Evolutionary conservation across 2,113 vertebrate species (phyloP), one percentile per base, ranked within the genome.

Genomic region (Pollimyrus isidori): DNA sequence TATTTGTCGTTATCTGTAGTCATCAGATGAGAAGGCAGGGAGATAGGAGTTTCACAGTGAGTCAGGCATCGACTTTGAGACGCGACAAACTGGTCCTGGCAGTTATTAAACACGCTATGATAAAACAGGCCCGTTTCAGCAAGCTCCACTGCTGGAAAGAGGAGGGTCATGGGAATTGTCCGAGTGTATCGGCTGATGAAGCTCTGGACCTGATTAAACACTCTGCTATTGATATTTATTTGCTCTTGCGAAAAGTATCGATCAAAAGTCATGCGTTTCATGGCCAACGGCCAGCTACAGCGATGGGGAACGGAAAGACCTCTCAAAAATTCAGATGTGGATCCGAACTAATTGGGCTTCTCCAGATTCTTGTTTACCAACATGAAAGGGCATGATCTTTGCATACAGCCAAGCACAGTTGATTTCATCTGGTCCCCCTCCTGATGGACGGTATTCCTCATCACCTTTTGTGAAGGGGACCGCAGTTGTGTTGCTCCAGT

Each of bases 161-260:
- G 13, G 13, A 35, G 65, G 26, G 13, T 73, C 1, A 80, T 42
- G 35, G 5, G 73, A 80, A 5, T 80, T 6, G 1, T 80, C 73
- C 10, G 73, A 80, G 35, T 17, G 73, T 80, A 42, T 80, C 17
- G 13, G 73, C 6, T 19, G 30, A 80, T 39, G 73, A 80, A 42
- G 73, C 35, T 17, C 73, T 2, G 35, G 73, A 17, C 17, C 15
- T 42, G 73, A 80, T 80, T 80, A 80, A 80, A 80, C 17, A 80
- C 73, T 80, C 73, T 80, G 35, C 73, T 80, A 80, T 80, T 80
- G 73, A 80, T 80, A 80, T 80, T 35, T 80, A 80, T 80, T 80
- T 42, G 73, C 30, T 80, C 73, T 80, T 42, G 73, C 73, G 35
- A 80, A 30, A 80, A 42, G 35, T 80, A 80, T 42, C 7, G 73